Conservation (phyloP, 2,888 invertebrate genomes). For the Ischnura elegans region DNA sequence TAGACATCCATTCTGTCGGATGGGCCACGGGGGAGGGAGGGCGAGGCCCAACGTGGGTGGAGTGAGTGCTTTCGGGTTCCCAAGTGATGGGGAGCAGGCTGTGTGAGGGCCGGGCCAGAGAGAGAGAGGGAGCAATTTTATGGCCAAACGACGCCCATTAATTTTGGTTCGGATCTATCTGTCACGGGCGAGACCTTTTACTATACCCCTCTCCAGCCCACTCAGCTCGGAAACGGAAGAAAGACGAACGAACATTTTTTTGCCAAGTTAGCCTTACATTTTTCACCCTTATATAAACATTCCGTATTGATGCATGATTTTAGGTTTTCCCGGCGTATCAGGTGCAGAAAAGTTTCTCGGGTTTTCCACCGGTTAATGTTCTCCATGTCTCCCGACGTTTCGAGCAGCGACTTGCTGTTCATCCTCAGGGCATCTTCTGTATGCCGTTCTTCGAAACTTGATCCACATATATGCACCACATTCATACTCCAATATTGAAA, state of each 20-base stretch:
- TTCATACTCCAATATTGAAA: no score
- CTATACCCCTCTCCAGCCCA: constrained; percentile 25
- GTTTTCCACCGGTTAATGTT: no score
- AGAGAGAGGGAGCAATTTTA: constrained; percentile 40
- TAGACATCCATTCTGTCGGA: constrained; percentile 21
- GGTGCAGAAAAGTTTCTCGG: no score
- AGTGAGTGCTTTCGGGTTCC: not conserved
- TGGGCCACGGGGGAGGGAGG: not conserved
- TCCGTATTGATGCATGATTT: no score
- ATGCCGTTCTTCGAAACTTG: no score
- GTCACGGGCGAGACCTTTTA: not conserved
- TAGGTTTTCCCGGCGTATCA: no score
- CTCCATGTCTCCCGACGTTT: no score
- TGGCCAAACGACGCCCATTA: constrained; percentile 36
- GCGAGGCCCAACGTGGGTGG: not conserved
- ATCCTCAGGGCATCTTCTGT: no score
- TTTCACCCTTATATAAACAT: constrained; percentile 32
- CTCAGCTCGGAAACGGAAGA: not conserved
- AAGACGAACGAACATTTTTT: constrained; percentile 20
- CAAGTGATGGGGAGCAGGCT: constrained; percentile 19
- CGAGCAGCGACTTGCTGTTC: no score
- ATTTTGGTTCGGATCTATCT: constrained; percentile 41
- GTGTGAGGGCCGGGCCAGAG: not conserved
- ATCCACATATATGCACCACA: no score
- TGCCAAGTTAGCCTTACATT: constrained; percentile 23